Evolutionary conservation across 2,888 invertebrate species (phyloP).

Genomic region (Oligia strigilis): DNA sequence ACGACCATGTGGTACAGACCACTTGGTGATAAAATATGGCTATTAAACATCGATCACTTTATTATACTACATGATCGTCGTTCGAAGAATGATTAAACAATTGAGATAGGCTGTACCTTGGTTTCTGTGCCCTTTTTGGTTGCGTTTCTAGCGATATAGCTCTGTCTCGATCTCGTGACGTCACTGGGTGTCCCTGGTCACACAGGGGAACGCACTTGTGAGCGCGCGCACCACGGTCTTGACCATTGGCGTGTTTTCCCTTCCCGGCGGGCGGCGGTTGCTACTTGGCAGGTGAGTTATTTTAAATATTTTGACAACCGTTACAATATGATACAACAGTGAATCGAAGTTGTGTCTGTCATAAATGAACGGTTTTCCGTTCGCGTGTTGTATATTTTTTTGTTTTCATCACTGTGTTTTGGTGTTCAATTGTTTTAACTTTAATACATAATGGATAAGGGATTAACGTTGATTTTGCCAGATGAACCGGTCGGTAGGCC

Average conservation of each 20-base stretch:
- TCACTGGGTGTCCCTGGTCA: not conserved
- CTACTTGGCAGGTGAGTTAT: slow-evolving; percentile 1
- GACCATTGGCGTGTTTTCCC: not conserved
- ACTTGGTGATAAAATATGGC: slow-evolving; percentile 7
- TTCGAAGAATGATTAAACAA: not conserved
- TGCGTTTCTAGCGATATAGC: not conserved
- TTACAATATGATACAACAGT: not conserved
- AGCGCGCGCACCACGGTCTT: not conserved
- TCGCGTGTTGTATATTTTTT: not conserved
- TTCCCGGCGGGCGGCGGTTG: not conserved
- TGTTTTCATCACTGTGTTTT: not conserved
- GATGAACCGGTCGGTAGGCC: not conserved
- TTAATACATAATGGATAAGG: not conserved
- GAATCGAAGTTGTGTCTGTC: not conserved
- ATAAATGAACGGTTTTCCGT: not conserved
- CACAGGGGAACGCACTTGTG: no score
- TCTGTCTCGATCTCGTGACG: not conserved
- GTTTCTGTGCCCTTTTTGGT: not conserved
- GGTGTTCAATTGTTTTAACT: no score
- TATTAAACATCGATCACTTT: not conserved
- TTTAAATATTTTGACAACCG: not conserved
- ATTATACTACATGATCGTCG: not conserved
- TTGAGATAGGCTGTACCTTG: not conserved
- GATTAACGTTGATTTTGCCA: not conserved
- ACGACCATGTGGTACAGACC: not conserved